phyloP scores from a whole-genome alignment of 2,113 vertebrate genomes.

The Boleophthalmus pectinirostris region DNA sequence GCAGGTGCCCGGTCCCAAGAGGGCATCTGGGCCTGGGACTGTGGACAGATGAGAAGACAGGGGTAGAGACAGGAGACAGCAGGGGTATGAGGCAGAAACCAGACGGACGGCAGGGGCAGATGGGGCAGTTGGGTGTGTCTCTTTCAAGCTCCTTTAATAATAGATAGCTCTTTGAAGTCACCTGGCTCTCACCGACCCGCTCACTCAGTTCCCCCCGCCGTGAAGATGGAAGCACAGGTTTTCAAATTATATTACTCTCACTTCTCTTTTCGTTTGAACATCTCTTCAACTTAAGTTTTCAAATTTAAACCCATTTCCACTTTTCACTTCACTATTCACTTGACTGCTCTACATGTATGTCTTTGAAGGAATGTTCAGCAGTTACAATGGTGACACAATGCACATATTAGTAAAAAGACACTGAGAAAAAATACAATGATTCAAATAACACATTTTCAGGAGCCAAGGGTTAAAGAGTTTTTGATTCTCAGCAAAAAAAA shows the following conservation, averaged over 20 bases:
- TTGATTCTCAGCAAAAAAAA: too few species aligned
- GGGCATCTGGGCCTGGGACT: slow-evolving; percentile 77
- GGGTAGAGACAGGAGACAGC: slow-evolving; percentile 17
- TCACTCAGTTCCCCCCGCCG: slow-evolving; percentile 4
- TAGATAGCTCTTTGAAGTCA: slow-evolving; percentile 62
- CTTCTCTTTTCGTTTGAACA: slow-evolving; percentile 23
- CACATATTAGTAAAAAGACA: too few species aligned
- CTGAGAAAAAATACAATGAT: too few species aligned
- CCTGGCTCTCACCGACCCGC: slow-evolving; percentile 25
- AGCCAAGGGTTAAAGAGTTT: too few species aligned
- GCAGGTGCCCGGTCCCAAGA: slow-evolving; percentile 79
- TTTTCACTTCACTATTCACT: slow-evolving; percentile 16
- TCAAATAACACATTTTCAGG: too few species aligned
- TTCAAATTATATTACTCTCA: slow-evolving; percentile 19
- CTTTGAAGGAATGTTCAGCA: too few species aligned
- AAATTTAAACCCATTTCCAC: not conserved
- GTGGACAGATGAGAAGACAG: slow-evolving; percentile 10
- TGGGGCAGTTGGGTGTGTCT: slow-evolving; percentile 35
- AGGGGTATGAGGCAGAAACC: not conserved
- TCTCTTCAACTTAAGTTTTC: not conserved
- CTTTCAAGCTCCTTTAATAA: slow-evolving; percentile 63
- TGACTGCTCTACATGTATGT: not conserved
- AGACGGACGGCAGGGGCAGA: slow-evolving; percentile 29
- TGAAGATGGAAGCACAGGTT: not conserved
- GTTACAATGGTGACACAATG: too few species aligned